Conservation (phyloP, 2,888 invertebrate species). For the Amphimallon solstitiale region DNA sequence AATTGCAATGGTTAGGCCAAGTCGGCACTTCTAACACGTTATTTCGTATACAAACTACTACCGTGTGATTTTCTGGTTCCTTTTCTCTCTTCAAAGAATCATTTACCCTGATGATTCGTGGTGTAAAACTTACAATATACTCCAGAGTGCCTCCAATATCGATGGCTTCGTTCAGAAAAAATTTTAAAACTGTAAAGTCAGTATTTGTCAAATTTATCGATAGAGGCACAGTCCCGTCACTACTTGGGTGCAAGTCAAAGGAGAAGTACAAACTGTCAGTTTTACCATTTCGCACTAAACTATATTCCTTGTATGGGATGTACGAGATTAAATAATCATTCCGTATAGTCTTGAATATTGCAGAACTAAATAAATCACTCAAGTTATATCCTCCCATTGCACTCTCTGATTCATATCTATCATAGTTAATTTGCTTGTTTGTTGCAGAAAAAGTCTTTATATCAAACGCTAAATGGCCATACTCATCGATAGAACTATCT, state of each 20-base stretch:
- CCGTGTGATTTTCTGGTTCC: slow-evolving; percentile 62
- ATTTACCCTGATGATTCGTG: slow-evolving; percentile 60
- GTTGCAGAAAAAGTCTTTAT: slow-evolving; percentile 39
- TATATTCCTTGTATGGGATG: slow-evolving; percentile 56
- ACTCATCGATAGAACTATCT: slow-evolving; percentile 8
- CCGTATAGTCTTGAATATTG: slow-evolving; percentile 15
- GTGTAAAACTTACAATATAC: slow-evolving; percentile 76
- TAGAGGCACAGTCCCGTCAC: slow-evolving; percentile 72
- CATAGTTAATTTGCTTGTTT: neutral
- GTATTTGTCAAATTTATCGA: slow-evolving; percentile 75
- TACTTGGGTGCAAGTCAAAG: slow-evolving; percentile 73
- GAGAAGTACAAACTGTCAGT: slow-evolving; percentile 81
- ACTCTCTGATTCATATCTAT: neutral
- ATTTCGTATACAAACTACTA: slow-evolving; percentile 72
- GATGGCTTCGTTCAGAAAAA: slow-evolving; percentile 74
- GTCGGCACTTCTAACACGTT: slow-evolving; percentile 70
- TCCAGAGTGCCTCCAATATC: slow-evolving; percentile 86
- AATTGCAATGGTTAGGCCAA: slow-evolving; percentile 71
- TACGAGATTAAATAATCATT: slow-evolving; percentile 24
- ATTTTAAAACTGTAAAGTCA: slow-evolving; percentile 73
- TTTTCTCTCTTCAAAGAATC: slow-evolving; percentile 36
- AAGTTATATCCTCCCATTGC: slow-evolving; percentile 4
- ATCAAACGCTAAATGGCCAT: slow-evolving; percentile 37
- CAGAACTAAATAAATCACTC: slow-evolving; percentile 4
- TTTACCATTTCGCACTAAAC: slow-evolving; percentile 69